Percentiles rank a stretch among this genome's conserved stretches.
phyloP scores from a whole-genome alignment of 2,888 invertebrate species.

The Clusia tigrina region DNA sequence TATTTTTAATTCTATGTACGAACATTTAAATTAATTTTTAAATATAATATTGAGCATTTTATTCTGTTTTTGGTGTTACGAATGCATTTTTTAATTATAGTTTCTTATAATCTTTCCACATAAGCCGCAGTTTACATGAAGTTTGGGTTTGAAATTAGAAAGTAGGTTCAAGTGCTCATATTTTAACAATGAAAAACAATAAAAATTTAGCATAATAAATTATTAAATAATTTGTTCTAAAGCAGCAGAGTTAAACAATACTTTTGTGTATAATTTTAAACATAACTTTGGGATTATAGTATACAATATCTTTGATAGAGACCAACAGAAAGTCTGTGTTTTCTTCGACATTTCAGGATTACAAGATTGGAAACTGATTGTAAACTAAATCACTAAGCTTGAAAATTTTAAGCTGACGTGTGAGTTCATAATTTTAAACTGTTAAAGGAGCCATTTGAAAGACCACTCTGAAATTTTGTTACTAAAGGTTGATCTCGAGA shows the following conservation, averaged over 20 bases:
- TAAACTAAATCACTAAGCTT: no score
- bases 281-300: no score
- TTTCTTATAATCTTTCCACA: slow-evolving; percentile 40
- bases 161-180: not conserved
- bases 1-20: not conserved
- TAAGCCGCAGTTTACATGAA: slow-evolving; percentile 37
- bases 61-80: not conserved
- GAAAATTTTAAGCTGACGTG: no score
- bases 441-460: no score
- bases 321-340: no score
- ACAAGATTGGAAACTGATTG: no score
- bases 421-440: no score
- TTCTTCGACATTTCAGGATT: no score
- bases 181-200: slow-evolving; percentile 10
- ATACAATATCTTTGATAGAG: no score
- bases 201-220: not conserved
- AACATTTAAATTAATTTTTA: slow-evolving; percentile 7
- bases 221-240: not conserved
- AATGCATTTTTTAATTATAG: slow-evolving; percentile 2
- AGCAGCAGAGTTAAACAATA: not conserved
- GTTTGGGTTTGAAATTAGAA: not conserved
- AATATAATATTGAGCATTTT: slow-evolving; percentile 10
- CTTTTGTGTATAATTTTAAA: no score
- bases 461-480: no score
- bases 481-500: no score